Conservation (phyloP, 2,888 invertebrate species). For the Platynereis dumerilii region DNA sequence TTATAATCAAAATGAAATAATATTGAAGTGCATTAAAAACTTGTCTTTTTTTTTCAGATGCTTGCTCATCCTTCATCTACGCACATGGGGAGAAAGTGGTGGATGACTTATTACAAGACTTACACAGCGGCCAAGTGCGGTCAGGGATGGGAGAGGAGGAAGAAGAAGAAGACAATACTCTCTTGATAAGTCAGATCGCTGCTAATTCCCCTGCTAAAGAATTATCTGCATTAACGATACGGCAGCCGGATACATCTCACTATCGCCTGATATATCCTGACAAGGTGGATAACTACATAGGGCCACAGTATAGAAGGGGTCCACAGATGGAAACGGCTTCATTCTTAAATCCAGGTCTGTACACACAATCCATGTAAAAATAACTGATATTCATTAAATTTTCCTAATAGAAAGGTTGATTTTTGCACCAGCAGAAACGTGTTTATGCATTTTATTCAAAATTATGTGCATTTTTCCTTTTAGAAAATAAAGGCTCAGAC, state of each 20-base stretch:
- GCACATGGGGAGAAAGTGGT: slow-evolving; percentile 45
- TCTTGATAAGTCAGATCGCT: slow-evolving; percentile 14
- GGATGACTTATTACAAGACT: slow-evolving; percentile 48
- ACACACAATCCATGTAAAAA: not conserved
- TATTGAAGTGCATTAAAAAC: slow-evolving; percentile 4
- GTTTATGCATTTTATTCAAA: not conserved
- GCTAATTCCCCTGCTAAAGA: slow-evolving; percentile 13
- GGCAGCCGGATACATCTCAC: not conserved
- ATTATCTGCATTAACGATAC: not conserved
- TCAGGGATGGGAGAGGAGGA: not conserved
- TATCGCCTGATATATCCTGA: slow-evolving; percentile 10
- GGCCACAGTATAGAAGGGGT: slow-evolving; percentile 15
- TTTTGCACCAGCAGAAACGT: not conserved
- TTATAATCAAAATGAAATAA: too few relatives aligned
- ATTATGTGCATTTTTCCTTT: not conserved
- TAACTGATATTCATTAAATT: not conserved
- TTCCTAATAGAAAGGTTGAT: not conserved
- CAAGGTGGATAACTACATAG: slow-evolving; percentile 13
- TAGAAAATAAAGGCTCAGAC: not conserved
- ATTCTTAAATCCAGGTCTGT: slow-evolving; percentile 17
- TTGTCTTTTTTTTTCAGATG: slow-evolving; percentile 37
- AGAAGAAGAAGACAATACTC: slow-evolving; percentile 18
- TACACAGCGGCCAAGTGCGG: slow-evolving; percentile 47
- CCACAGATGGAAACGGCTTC: slow-evolving; percentile 19
- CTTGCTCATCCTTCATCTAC: slow-evolving; percentile 48